Percentiles rank a stretch among this genome's conserved stretches.
Evolutionary conservation across 2,888 invertebrate species (phyloP).

Genomic region (Mylabris sibirica): DNA sequence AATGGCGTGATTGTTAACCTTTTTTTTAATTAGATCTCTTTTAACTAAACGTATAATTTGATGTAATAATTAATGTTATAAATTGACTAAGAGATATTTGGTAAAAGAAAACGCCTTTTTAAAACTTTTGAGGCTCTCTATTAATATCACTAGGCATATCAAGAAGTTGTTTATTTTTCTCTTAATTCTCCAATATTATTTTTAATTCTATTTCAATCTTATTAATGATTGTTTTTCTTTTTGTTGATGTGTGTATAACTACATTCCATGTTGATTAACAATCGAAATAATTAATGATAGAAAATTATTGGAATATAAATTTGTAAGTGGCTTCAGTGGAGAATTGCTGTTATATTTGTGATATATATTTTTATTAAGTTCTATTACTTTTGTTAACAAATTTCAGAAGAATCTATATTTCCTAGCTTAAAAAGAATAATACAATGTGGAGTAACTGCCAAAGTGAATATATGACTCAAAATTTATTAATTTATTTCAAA

Average conservation of each 20-base stretch:
- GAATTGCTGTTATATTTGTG: conserved; percentile 37
- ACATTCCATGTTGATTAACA: conserved; percentile 32
- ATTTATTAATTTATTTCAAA: not conserved
- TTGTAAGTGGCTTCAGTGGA: conserved; percentile 19
- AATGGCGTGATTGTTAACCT: conserved; percentile 10
- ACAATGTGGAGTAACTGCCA: conserved; percentile 44
- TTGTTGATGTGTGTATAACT: conserved; percentile 29
- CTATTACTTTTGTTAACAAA: conserved; percentile 41
- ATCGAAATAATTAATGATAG: not conserved
- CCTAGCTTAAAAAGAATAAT: conserved; percentile 29
- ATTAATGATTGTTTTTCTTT: not conserved
- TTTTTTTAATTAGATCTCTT: conserved; percentile 16
- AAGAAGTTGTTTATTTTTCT: conserved; percentile 21
- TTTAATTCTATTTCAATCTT: not conserved
- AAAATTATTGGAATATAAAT: conserved; percentile 12
- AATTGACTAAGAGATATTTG: conserved; percentile 16
- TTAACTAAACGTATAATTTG: not conserved
- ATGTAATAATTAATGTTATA: conserved; percentile 15
- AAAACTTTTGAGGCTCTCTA: conserved; percentile 25
- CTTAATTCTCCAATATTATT: conserved; percentile 21
- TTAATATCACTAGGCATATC: conserved; percentile 35
- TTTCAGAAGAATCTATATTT: conserved; percentile 32
- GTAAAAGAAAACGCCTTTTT: not conserved
- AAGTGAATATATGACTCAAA: conserved; percentile 34
- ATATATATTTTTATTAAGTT: conserved; percentile 45